These are phyloP conservation scores for Entomobrya proxima DNA, from an alignment of 2,888 invertebrate species.

Conservation along the genomic window DNA sequence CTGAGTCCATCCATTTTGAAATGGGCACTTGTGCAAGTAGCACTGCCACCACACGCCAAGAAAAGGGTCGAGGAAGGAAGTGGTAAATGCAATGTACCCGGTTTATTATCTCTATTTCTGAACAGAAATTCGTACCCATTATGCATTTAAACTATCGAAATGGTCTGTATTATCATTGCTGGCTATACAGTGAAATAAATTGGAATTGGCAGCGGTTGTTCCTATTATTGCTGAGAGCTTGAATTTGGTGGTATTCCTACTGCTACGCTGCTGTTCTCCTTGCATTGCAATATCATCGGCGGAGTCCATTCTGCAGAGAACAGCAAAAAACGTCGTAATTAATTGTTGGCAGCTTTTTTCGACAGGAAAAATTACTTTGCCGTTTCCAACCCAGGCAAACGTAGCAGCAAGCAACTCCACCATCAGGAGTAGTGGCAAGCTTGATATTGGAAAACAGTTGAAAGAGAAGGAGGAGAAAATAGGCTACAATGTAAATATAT, in stretches of 20 bases:
- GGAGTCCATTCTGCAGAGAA: constrained; percentile 26
- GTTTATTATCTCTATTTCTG: not conserved
- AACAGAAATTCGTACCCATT: not conserved
- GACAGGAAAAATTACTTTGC: constrained; percentile 52
- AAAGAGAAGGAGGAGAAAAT: not conserved
- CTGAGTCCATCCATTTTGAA: not conserved
- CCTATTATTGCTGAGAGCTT: constrained; percentile 20
- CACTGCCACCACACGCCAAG: not conserved
- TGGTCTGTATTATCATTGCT: not conserved
- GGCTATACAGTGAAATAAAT: not conserved
- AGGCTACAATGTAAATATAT: not conserved
- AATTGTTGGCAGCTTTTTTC: constrained; percentile 62
- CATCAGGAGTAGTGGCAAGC: too few relatives aligned
- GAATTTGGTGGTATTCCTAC: not conserved
- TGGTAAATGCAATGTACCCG: not conserved
- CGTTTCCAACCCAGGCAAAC: not conserved
- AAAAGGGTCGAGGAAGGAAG: not conserved
- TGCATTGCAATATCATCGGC: not conserved
- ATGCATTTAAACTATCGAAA: not conserved
- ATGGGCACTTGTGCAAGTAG: not conserved
- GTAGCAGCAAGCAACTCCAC: too few relatives aligned
- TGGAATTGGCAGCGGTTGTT: not conserved
- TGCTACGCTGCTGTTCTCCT: not conserved
- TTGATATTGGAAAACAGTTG: not conserved
- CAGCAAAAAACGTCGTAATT: constrained; percentile 47